Evolutionary conservation across 2,888 invertebrate species (phyloP).

Genomic region (Aplocera efformata): DNA sequence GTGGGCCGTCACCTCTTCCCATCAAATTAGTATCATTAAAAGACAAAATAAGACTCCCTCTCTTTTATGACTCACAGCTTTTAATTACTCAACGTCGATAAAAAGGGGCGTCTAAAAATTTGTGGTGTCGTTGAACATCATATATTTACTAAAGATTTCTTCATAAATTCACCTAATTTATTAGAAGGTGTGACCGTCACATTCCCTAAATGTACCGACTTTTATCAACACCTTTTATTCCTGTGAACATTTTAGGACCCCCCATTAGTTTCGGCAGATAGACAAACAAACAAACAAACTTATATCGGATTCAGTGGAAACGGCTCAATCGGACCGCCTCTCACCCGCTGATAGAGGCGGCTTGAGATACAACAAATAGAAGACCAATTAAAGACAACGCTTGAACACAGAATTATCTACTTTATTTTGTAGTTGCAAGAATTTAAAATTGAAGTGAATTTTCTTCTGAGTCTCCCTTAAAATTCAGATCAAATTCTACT

Average conservation of each 20-base stretch:
- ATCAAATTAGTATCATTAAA: too few relatives aligned
- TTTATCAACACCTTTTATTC: constrained; percentile 38
- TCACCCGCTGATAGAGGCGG: constrained; percentile 51
- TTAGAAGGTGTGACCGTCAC: constrained; percentile 10
- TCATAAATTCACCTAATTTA: constrained; percentile 8
- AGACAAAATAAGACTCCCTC: too few relatives aligned
- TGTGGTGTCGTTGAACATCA: too few relatives aligned
- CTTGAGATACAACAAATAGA: constrained; percentile 35
- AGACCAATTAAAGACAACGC: constrained; percentile 11
- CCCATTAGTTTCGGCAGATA: constrained; percentile 51
- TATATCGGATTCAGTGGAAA: constrained; percentile 51
- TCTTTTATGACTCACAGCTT: too few relatives aligned
- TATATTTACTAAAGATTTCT: too few relatives aligned
- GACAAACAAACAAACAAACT: constrained; percentile 45
- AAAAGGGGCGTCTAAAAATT: too few relatives aligned
- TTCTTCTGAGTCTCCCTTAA: background rate
- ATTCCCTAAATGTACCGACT: constrained; percentile 17
- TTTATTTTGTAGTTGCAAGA: accelerated
- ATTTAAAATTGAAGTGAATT: constrained; percentile 4
- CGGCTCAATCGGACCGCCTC: constrained; percentile 60
- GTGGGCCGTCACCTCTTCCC: too few relatives aligned
- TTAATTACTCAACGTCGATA: too few relatives aligned
- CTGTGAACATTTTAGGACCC: constrained; percentile 38
- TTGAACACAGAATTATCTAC: constrained; percentile 11
- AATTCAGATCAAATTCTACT: constrained; percentile 9